A percentile compares a stretch with the other conserved stretches of the same genome.
Conservation (phyloP, 2,888 invertebrate species). For the Megamerina dolium region DNA sequence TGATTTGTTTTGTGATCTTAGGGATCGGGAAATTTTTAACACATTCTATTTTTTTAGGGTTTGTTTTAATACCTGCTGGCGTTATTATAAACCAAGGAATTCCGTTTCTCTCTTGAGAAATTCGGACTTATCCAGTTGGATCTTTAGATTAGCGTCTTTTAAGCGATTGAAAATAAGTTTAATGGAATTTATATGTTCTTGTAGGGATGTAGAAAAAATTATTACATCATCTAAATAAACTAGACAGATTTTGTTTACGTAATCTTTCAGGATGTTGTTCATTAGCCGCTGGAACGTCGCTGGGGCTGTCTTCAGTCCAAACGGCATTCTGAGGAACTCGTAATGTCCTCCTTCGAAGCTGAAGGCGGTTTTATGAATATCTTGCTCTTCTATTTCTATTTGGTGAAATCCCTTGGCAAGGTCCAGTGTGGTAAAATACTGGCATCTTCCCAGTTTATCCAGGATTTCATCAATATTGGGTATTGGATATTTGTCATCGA, state of each 20-base stretch:
- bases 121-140: no score
- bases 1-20: no score
- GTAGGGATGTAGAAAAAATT: no score
- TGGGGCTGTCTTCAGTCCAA: conserved; percentile 22
- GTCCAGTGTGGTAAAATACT: conserved; percentile 21
- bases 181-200: conserved; percentile 7
- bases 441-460: conserved; percentile 17
- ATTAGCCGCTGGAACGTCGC: conserved; percentile 24
- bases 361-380: conserved; percentile 20
- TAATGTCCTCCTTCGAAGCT: conserved; percentile 17
- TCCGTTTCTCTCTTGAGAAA: conserved; percentile 14
- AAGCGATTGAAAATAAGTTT: conserved; percentile 8
- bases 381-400: conserved; percentile 15
- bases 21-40: conserved; percentile 17
- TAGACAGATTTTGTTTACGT: conserved; percentile 16
- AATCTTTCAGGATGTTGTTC: conserved; percentile 11
- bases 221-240: conserved; percentile 22
- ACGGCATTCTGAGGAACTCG: conserved; percentile 21
- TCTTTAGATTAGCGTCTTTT: conserved; percentile 14
- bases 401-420: no score
- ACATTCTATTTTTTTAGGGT: conserved; percentile 18
- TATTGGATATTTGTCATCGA: conserved; percentile 16
- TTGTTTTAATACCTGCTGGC: conserved; percentile 11
- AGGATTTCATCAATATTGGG: conserved; percentile 20
- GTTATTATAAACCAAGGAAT: conserved; percentile 11